Conservation (phyloP, 2,113 vertebrate species). For the Ailurus styani region DNA sequence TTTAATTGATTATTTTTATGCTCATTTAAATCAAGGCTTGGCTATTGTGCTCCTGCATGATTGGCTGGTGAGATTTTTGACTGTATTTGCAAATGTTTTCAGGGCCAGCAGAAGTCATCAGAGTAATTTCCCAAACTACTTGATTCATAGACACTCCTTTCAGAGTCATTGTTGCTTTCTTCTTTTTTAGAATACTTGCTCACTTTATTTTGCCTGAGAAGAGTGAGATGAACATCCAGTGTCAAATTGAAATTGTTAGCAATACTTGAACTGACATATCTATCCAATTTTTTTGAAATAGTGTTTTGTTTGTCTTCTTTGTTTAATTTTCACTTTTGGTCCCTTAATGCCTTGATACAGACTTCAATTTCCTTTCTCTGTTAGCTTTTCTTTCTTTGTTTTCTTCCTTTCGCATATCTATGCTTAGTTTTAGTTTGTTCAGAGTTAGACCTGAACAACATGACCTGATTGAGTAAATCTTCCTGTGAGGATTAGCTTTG, state of each 20-base stretch:
- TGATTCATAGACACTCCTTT: neutral
- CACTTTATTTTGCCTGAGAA: conserved; percentile 73
- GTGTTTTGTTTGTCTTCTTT: neutral
- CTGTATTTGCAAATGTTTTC: conserved; percentile 46
- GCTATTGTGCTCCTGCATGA: neutral
- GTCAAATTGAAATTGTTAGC: conserved; percentile 81
- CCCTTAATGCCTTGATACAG: conserved; percentile 58
- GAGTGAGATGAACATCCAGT: conserved; percentile 78
- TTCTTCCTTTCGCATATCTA: conserved; percentile 60
- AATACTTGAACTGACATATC: conserved; percentile 68
- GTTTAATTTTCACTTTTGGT: neutral
- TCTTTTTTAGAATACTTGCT: neutral
- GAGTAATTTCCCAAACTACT: conserved; percentile 60
- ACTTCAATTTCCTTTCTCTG: conserved; percentile 60
- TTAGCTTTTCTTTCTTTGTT: conserved; percentile 67
- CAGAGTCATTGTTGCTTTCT: neutral
- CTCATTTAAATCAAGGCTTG: conserved; percentile 72
- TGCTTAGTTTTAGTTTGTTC: neutral
- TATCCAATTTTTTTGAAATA: conserved; percentile 25
- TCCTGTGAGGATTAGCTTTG: neutral
- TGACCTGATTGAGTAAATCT: conserved; percentile 49
- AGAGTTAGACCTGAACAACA: conserved; percentile 59
- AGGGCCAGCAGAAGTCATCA: conserved; percentile 76
- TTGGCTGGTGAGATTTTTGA: neutral
- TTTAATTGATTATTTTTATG: neutral